A percentile compares a stretch with the other conserved stretches of the same genome.
phyloP scores from a whole-genome alignment of 2,113 vertebrate genomes.

The Colaptes auratus region DNA sequence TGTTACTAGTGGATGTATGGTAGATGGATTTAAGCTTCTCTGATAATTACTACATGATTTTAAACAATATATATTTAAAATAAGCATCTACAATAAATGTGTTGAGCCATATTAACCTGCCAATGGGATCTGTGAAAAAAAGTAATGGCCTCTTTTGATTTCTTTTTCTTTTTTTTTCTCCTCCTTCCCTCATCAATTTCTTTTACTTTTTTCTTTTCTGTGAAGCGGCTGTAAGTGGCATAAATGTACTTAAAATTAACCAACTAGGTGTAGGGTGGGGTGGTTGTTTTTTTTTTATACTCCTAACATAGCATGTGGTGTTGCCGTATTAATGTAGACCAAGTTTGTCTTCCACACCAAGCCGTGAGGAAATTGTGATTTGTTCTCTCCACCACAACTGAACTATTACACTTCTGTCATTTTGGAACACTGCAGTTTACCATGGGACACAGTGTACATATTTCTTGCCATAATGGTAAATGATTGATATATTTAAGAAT shows the following conservation, averaged over 20 bases:
- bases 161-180: neutral
- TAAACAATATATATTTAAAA: conserved; percentile 80
- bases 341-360: conserved; percentile 80
- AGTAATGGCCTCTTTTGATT: conserved; percentile 66
- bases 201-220: conserved; percentile 39
- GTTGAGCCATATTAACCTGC: conserved; percentile 86
- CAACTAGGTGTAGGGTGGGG: conserved; percentile 57
- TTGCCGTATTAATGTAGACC: conserved; percentile 77
- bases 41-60: conserved; percentile 78
- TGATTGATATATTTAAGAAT: conserved; percentile 87
- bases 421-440: conserved; percentile 82
- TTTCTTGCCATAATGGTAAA: conserved; percentile 86
- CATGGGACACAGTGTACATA: conserved; percentile 84
- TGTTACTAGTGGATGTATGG: conserved; percentile 78
- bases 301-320: conserved; percentile 81
- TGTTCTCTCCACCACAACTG: conserved; percentile 73
- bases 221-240: conserved; percentile 77
- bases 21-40: conserved; percentile 79
- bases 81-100: conserved; percentile 80
- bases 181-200: conserved; percentile 24
- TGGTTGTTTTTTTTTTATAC: conserved; percentile 68
- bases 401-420: conserved; percentile 73
- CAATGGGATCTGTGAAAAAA: conserved; percentile 82
- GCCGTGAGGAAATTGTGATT: conserved; percentile 76
- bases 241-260: conserved; percentile 78